phyloP scores from a whole-genome alignment of 1,140 invertebrate genomes.

The Hesperophylax magnus region DNA sequence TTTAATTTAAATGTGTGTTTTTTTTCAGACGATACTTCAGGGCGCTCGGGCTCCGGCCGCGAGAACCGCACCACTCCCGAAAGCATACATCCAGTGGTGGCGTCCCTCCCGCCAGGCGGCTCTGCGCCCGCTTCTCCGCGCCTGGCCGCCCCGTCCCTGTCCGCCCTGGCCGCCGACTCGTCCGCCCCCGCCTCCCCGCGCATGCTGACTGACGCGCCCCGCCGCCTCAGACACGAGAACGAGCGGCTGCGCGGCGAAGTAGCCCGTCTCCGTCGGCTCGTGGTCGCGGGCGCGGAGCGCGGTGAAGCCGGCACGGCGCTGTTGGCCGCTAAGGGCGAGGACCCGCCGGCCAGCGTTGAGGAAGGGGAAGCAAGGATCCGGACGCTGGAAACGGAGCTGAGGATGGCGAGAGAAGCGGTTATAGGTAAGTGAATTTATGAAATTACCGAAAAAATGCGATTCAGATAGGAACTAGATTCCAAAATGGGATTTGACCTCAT shows the following conservation, averaged over 20 bases:
- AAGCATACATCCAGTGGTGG: conserved; percentile 59
- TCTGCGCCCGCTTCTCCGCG: conserved; percentile 70
- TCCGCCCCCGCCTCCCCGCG: conserved; percentile 65
- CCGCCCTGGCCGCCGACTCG: not conserved
- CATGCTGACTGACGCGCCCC: conserved; percentile 67
- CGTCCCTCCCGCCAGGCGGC: conserved; percentile 66
- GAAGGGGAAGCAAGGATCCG: conserved; percentile 56
- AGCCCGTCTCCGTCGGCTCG: conserved; percentile 73
- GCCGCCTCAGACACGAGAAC: conserved; percentile 76
- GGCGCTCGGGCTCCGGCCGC: conserved; percentile 53
- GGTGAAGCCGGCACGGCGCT: conserved; percentile 72
- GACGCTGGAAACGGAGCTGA: conserved; percentile 65
- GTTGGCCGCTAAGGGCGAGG: conserved; percentile 65
- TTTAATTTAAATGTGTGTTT: too few relatives aligned
- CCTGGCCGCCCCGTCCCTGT: conserved; percentile 67
- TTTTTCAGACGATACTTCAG: conserved; percentile 54
- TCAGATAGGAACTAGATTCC: too few relatives aligned
- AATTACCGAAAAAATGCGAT: too few relatives aligned
- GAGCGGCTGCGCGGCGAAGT: conserved; percentile 72
- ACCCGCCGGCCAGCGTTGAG: conserved; percentile 58
- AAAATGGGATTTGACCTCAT: too few relatives aligned
- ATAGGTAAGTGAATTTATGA: conserved; percentile 62
- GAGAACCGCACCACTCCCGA: conserved; percentile 42
- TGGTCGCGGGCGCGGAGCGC: conserved; percentile 74
- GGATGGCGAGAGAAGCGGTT: conserved; percentile 69